Conservation (phyloP, 2,888 invertebrate species). For the Ennomos erosarius region DNA sequence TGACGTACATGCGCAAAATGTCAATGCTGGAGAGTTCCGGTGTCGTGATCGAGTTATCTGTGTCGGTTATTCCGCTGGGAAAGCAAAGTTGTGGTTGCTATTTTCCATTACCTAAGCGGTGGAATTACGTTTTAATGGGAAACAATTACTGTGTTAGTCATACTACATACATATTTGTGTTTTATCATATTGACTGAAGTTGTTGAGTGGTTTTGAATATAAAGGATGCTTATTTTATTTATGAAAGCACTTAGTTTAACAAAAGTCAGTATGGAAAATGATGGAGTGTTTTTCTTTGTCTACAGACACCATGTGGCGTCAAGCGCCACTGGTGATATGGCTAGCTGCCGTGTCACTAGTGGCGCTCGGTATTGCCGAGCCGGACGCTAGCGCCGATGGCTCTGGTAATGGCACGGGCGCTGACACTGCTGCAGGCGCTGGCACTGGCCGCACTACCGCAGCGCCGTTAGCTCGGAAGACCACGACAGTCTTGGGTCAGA, state of each 20-base stretch:
- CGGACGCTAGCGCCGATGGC: slow-evolving; percentile 47
- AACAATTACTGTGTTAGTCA: not conserved
- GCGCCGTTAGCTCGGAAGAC: slow-evolving; percentile 50
- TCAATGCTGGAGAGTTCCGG: slow-evolving; percentile 25
- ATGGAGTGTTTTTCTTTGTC: slow-evolving; percentile 36
- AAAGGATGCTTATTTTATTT: too few species aligned
- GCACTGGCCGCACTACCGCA: slow-evolving; percentile 20
- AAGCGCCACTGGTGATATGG: slow-evolving; percentile 79
- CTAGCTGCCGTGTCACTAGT: slow-evolving; percentile 74
- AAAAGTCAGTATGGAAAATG: too few species aligned
- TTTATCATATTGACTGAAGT: too few species aligned
- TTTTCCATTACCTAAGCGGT: slow-evolving; percentile 22
- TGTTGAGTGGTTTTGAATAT: not conserved
- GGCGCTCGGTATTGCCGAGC: slow-evolving; percentile 74
- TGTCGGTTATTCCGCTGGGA: slow-evolving; percentile 22
- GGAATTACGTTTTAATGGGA: slow-evolving; percentile 5
- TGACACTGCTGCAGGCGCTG: slow-evolving; percentile 34
- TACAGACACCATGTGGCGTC: slow-evolving; percentile 69
- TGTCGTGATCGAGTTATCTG: slow-evolving; percentile 32
- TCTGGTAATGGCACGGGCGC: slow-evolving; percentile 32
- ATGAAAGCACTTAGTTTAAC: too few species aligned
- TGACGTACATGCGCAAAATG: slow-evolving; percentile 30
- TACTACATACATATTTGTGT: too few species aligned
- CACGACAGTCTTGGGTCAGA: slow-evolving; percentile 58
- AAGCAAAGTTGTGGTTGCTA: slow-evolving; percentile 22